These are phyloP conservation scores for Drosophila tsacasi DNA, from an alignment of 1,140 invertebrate genomes.

Conservation along the genomic window DNA sequence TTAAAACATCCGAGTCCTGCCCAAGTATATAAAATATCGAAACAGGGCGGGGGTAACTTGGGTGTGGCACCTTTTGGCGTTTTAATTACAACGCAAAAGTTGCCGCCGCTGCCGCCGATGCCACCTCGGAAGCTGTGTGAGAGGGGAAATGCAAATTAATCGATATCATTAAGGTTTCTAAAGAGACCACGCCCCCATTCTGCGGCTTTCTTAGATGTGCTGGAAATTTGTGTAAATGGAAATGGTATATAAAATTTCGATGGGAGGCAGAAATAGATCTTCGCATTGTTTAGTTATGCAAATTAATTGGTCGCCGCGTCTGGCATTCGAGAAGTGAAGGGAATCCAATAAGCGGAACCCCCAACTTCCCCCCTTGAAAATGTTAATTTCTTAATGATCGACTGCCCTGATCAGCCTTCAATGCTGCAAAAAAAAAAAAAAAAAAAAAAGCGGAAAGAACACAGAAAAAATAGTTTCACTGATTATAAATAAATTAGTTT, in stretches of 20 bases:
- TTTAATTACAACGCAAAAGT: constrained; percentile 79
- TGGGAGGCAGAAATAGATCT: constrained; percentile 45
- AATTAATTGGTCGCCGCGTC: constrained; percentile 72
- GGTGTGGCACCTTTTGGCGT: constrained; percentile 81
- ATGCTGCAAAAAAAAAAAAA: constrained; percentile 38
- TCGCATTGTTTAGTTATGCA: constrained; percentile 72
- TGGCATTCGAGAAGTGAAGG: constrained; percentile 61
- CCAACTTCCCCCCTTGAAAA: constrained; percentile 43
- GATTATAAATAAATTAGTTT: not conserved
- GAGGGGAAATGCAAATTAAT: constrained; percentile 77
- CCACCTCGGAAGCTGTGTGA: constrained; percentile 18
- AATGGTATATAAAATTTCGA: constrained; percentile 42
- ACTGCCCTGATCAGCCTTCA: constrained; percentile 52
- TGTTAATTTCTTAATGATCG: constrained; percentile 74
- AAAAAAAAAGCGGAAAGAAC: constrained; percentile 12
- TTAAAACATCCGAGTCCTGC: constrained; percentile 57
- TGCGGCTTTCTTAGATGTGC: constrained; percentile 59
- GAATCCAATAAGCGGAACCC: constrained; percentile 61
- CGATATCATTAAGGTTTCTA: constrained; percentile 78
- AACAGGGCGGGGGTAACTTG: constrained; percentile 16
- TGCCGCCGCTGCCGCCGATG: constrained; percentile 16
- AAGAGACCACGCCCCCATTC: constrained; percentile 39
- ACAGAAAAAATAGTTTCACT: not conserved
- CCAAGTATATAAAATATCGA: constrained; percentile 50
- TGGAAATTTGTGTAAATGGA: constrained; percentile 19